Evolutionary conservation across 2,113 vertebrate genomes (phyloP).

Genomic region (Fulica atra): DNA sequence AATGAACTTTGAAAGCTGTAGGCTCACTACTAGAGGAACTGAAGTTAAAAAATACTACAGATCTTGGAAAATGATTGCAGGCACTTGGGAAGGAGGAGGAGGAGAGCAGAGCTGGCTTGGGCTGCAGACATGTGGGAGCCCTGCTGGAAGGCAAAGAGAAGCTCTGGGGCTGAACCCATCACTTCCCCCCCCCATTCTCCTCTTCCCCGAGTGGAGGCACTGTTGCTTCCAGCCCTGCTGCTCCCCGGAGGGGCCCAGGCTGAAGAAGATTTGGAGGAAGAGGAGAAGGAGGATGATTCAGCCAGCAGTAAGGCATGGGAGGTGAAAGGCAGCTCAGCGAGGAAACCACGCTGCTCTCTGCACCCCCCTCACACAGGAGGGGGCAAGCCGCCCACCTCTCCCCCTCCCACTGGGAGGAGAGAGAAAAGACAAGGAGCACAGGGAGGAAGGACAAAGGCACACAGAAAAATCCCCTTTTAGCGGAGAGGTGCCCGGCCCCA

Average conservation of each 20-base stretch:
- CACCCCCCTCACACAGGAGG: background rate
- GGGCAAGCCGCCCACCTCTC: background rate
- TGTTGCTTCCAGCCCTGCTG: background rate
- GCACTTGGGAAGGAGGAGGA: slow-evolving; percentile 44
- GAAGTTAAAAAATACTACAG: slow-evolving; percentile 59
- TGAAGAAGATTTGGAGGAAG: background rate
- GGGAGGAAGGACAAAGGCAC: slow-evolving; percentile 19
- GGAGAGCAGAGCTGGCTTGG: slow-evolving; percentile 11
- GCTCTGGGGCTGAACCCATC: background rate
- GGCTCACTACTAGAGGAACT: slow-evolving; percentile 25
- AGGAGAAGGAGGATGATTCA: background rate
- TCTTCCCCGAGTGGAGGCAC: background rate
- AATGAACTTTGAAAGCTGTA: slow-evolving; percentile 21
- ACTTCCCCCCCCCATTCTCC: background rate
- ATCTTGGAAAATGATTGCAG: slow-evolving; percentile 38
- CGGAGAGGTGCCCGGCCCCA: background rate
- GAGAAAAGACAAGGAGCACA: background rate
- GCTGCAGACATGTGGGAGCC: fast-evolving
- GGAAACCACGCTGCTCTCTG: background rate
- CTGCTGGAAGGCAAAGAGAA: background rate
- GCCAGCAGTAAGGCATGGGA: slow-evolving; percentile 50
- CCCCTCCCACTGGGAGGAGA: background rate
- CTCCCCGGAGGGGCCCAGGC: background rate
- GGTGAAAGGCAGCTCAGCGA: background rate
- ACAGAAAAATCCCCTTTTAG: slow-evolving; percentile 44